Conservation (phyloP, 1,140 invertebrate species). For the Ylistrum balloti region DNA sequence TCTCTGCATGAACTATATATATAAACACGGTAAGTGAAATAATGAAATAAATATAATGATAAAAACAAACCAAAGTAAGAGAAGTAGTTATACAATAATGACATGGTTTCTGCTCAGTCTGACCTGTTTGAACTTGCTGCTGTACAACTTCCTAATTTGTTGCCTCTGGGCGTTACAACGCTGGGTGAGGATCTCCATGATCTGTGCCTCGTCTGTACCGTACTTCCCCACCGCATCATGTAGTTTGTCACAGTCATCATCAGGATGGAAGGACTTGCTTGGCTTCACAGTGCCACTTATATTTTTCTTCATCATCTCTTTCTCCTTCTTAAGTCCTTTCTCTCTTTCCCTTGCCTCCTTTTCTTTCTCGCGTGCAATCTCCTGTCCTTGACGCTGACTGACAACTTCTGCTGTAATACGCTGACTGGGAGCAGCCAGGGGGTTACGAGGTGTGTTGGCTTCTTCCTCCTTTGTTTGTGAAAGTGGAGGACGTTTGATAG, state of each 20-base stretch:
- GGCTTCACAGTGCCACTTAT: constrained; percentile 69
- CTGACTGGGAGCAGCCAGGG: constrained; percentile 53
- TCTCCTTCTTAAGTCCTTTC: constrained; percentile 62
- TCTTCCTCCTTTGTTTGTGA: not conserved
- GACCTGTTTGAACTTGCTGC: constrained; percentile 80
- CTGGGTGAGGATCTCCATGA: constrained; percentile 79
- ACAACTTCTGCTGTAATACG: constrained; percentile 54
- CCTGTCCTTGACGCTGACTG: constrained; percentile 55
- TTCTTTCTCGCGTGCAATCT: constrained; percentile 57
- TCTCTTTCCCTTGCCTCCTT: constrained; percentile 51
- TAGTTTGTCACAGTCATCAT: constrained; percentile 74
- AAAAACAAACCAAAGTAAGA: not conserved
- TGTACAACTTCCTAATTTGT: constrained; percentile 80
- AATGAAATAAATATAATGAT: no score
- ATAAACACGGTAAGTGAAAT: no score
- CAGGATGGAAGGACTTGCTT: constrained; percentile 74
- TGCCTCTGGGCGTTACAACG: constrained; percentile 81
- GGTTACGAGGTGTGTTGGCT: constrained; percentile 46
- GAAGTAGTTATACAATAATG: no score
- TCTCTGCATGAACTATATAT: no score
- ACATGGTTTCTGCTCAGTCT: constrained; percentile 62
- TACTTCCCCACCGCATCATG: constrained; percentile 77
- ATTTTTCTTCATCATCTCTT: constrained; percentile 78
- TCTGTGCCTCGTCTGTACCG: constrained; percentile 68
- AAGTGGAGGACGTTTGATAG: not conserved